Evolutionary conservation across 2,888 invertebrate species (phyloP).

Genomic region (Argyresthia goedartella): DNA sequence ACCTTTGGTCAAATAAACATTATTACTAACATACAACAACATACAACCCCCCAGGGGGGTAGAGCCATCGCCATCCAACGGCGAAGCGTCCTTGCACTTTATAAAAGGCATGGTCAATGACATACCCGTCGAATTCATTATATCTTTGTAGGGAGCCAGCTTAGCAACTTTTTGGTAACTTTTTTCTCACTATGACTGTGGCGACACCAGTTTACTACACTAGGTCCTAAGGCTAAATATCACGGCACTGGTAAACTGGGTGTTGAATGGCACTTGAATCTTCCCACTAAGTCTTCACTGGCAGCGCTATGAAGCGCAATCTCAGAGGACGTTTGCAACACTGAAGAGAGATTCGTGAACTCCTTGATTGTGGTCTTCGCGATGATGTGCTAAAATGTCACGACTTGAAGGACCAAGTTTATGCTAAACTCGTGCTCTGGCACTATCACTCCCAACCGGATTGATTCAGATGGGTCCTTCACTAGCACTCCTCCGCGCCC

Average conservation of each 20-base stretch:
- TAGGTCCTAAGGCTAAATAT: conserved; percentile 55
- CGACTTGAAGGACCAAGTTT: no score
- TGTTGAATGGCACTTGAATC: conserved; percentile 64
- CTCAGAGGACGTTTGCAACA: no score
- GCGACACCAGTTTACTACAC: conserved; percentile 24
- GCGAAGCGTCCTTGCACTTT: conserved; percentile 59
- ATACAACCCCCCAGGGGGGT: conserved; percentile 11
- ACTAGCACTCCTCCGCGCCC: conserved; percentile 54
- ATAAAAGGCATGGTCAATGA: conserved; percentile 63
- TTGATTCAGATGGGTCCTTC: conserved; percentile 52
- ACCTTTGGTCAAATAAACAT: no score
- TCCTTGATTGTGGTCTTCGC: no score
- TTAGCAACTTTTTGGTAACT: conserved; percentile 64
- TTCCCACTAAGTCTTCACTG: conserved; percentile 56
- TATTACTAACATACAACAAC: no score
- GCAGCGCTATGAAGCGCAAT: no score
- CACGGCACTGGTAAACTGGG: conserved; percentile 66
- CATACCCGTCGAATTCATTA: conserved; percentile 65
- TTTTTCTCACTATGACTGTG: conserved; percentile 45
- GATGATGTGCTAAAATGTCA: background rate
- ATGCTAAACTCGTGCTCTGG: no score
- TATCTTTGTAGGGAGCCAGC: conserved; percentile 69
- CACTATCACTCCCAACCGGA: no score
- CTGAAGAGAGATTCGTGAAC: no score
- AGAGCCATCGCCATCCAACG: conserved; percentile 24